Conservation (phyloP, 2,113 vertebrate genomes). For the Alouatta palliata region DNA sequence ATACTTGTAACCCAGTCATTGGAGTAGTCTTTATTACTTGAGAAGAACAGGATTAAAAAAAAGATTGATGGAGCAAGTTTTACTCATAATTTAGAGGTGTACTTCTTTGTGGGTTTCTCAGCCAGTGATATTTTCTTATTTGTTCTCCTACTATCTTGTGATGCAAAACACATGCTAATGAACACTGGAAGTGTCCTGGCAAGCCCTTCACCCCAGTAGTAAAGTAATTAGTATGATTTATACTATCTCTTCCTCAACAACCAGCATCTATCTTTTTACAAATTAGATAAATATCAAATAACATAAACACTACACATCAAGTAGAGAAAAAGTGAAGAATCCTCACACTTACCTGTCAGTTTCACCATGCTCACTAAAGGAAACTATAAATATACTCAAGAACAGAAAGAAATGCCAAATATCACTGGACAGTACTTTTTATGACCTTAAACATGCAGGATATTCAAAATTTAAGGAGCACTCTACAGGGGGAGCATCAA, state of each 20-base stretch:
- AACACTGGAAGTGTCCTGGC: background rate
- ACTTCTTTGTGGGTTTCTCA: background rate
- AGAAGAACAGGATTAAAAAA: background rate
- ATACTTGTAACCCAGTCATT: background rate
- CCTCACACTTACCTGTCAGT: background rate
- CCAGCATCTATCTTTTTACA: background rate
- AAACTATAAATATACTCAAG: background rate
- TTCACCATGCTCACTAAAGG: background rate
- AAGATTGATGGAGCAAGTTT: background rate
- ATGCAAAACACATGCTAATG: background rate
- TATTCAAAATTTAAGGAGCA: background rate
- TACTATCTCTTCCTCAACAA: background rate
- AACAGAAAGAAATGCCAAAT: background rate
- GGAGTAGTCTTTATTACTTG: background rate
- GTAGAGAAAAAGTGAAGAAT: background rate
- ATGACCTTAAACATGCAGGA: background rate
- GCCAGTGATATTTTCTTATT: background rate
- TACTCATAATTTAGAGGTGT: background rate
- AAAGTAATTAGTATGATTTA: background rate
- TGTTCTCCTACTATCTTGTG: background rate
- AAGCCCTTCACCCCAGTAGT: background rate
- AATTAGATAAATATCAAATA: background rate
- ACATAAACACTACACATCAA: background rate
- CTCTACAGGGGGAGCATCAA: background rate
- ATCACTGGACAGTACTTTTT: background rate